A percentile compares a stretch with the other conserved stretches of the same genome.
Conservation (phyloP, 2,113 vertebrate genomes). For the Chloroceryle aenea region DNA sequence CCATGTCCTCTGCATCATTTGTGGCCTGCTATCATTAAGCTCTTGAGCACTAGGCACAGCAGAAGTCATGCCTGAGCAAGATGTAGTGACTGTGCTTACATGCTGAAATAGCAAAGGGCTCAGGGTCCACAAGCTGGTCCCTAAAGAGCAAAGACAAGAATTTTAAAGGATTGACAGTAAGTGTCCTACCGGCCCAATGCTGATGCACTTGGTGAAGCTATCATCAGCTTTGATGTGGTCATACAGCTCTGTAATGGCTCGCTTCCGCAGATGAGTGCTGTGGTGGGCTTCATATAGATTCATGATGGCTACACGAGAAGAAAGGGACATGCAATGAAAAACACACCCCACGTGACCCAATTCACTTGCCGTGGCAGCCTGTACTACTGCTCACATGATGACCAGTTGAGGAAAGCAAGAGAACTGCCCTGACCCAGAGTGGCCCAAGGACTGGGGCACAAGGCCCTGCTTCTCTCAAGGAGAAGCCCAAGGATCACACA, state of each 20-base stretch:
- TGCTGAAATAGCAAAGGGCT: neutral
- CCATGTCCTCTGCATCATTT: neutral
- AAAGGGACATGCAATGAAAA: neutral
- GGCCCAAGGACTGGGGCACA: neutral
- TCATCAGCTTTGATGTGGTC: slow-evolving; percentile 92
- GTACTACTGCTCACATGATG: neutral
- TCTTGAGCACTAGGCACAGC: neutral
- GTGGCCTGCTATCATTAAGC: neutral
- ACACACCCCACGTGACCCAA: neutral
- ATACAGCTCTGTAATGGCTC: slow-evolving; percentile 81
- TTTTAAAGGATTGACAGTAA: neutral
- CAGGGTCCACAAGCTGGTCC: neutral
- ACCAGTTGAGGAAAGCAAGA: neutral
- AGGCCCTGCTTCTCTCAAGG: neutral
- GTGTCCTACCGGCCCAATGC: slow-evolving; percentile 88
- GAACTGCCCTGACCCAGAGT: neutral
- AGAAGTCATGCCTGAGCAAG: neutral
- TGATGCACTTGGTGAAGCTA: slow-evolving; percentile 91
- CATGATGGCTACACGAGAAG: slow-evolving; percentile 77
- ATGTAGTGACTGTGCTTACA: neutral
- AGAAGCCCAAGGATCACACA: neutral
- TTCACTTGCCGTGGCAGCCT: neutral
- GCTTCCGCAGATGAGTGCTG: slow-evolving; percentile 77
- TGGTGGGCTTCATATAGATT: slow-evolving; percentile 91
- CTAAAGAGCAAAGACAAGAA: neutral